Base-by-base conservation (phyloP, 2,888 invertebrate species). In the Acleris cristana region DNA sequence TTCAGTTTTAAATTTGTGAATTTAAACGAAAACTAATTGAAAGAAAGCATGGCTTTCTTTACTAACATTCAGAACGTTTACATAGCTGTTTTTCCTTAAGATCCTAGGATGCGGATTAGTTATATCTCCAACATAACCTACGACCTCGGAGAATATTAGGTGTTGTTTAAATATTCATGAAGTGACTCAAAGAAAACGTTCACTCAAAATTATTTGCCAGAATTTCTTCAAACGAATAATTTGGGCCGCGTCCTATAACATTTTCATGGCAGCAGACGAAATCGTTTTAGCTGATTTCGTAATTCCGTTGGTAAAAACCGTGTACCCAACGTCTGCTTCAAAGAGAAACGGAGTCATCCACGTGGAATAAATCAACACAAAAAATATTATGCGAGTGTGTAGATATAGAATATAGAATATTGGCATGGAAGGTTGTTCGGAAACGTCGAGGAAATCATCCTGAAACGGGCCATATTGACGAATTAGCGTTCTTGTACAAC, bases 331-430 rank as follows among this genome's bases (percentile, higher is more conserved):
- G 76, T 79, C 74, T 79, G 75, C 81, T 74, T 85, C 82, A 86
- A 85, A 86, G 79, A 78, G 80, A 78, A 83, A 83, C 81, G 79
- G 80, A 83, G 80, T 82, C 82, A 85, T 86, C 81, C 82, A 81
- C 82, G 80, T 75, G 82, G 81, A 86, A 87, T 83, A 83, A 88
- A 88, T 86, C 85, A 86, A 88, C 86, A 83, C 78, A 85, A 82
- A 80, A 86, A 87, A 88, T 89, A 86, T 87, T 88, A 86, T 84
- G 84, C 84, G 81, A 84, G 81, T 86, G 81, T 81, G 77, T 75
- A 84, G 79, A 81, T 80, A 85, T 84, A 81, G 82, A 44, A 80
- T 80, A 85, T 84, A 81, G 82, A 44, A 51, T 84, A 81, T 79
- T 75, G 77, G 76, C 74, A 72, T 68, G 30, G 21, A 30, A 56